Evolutionary conservation across 1,140 invertebrate genomes (phyloP).

Genomic region (Onthophagus taurus): DNA sequence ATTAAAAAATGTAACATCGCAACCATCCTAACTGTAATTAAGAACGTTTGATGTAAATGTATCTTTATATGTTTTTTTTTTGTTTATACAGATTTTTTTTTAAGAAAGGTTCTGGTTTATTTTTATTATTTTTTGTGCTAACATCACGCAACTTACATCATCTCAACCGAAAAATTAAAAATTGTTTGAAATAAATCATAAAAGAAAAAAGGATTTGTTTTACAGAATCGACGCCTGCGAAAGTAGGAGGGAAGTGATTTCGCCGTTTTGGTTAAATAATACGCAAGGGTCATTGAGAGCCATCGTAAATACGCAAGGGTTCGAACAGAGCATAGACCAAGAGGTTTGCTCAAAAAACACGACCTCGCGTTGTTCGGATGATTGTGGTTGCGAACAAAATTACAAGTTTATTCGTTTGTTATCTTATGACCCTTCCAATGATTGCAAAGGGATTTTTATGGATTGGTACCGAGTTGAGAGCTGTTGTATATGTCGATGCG

Average conservation of each 20-base stretch:
- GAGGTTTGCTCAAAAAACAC: slow-evolving; percentile 4
- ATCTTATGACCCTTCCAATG: not conserved
- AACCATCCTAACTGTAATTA: too few relatives aligned
- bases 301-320: not conserved
- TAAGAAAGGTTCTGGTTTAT: too few relatives aligned
- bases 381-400: slow-evolving; percentile 5
- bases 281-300: not conserved
- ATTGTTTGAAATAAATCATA: too few relatives aligned
- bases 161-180: too few relatives aligned
- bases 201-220: too few relatives aligned
- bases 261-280: slow-evolving; percentile 4
- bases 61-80: too few relatives aligned
- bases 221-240: slow-evolving; percentile 6
- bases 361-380: not conserved
- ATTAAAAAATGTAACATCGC: too few relatives aligned
- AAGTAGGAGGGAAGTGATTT: not conserved
- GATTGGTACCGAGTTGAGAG: not conserved
- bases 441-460: slow-evolving; percentile 7
- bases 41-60: too few relatives aligned
- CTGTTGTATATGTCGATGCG: not conserved
- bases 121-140: too few relatives aligned
- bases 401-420: slow-evolving; percentile 2
- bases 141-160: too few relatives aligned
- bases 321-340: slow-evolving; percentile 1
- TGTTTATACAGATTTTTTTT: too few relatives aligned